Percentiles rank a stretch among this genome's conserved stretches.
Evolutionary conservation across 64 coral and sea anemone species (phyloP).

Genomic region (Montipora cactus): DNA sequence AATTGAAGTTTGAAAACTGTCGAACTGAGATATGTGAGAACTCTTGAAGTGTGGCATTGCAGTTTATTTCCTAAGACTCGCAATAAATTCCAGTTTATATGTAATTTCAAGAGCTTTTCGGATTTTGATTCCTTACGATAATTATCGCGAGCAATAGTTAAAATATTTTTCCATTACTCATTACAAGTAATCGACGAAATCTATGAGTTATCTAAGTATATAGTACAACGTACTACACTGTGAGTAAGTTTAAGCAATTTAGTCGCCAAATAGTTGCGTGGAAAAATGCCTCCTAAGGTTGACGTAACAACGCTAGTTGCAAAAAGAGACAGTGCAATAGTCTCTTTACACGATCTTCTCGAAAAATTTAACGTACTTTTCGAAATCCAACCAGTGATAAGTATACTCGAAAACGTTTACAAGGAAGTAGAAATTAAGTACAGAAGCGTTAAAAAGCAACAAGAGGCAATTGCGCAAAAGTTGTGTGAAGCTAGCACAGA

Average conservation of each 20-base stretch:
- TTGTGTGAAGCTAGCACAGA: constrained; percentile 13
- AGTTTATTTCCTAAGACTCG: background rate
- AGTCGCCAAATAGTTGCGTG: background rate
- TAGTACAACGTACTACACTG: background rate
- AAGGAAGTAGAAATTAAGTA: constrained; percentile 34
- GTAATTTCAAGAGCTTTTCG: constrained; percentile 9
- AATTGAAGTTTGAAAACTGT: background rate
- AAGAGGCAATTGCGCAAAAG: background rate
- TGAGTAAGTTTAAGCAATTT: background rate
- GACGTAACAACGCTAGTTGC: constrained; percentile 5
- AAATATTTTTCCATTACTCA: background rate
- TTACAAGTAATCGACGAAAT: background rate
- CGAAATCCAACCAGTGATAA: constrained; percentile 20
- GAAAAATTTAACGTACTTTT: constrained; percentile 85
- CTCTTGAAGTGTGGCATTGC: background rate
- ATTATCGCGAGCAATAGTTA: background rate
- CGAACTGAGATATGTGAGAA: background rate
- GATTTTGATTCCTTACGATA: background rate
- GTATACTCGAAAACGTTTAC: constrained; percentile 25
- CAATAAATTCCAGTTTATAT: background rate
- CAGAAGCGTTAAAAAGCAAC: constrained; percentile 20
- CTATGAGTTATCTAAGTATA: background rate
- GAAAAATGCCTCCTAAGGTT: background rate
- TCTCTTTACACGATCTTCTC: constrained; percentile 59
- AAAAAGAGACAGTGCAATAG: constrained; percentile 11